Base-by-base conservation (phyloP, 2,113 vertebrate species). In the Corvus moneduloides region DNA sequence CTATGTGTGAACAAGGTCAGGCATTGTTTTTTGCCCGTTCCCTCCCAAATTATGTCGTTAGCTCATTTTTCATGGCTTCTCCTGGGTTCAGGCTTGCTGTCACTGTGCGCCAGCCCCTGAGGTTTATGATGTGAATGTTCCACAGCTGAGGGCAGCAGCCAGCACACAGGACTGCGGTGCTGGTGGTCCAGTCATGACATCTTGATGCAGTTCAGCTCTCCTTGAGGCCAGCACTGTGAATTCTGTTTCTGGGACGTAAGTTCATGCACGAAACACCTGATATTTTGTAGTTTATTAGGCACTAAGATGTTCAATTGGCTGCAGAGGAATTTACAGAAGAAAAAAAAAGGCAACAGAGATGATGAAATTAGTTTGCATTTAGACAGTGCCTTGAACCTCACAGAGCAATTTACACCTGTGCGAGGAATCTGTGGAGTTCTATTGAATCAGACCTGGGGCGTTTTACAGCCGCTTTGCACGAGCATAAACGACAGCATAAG, bases 401-500 rank as follows among this genome's bases (percentile, higher is more conserved):
- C 90, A 81, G 85, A 94, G 72, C 94, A 94, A 97, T 96, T 97
- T 95, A 90, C 96, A 96, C 96, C 96, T 95, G 93, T 71, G 68
- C 4, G 0, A 92, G 74, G 64, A 92, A 71, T 41, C 83, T 90
- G 79, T 11, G 3, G 83, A 59, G 56, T 92, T 94, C 43, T 74
- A 52, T 89, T 51, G 91, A 78, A 59, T 78, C 83, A 92, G 86
- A 90, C 76, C 94, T 16, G 89, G 86, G 89, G 89, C 93, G 26
- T 95, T 97, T 96, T 95, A 93, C 93, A 94, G 95, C 94, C 94
- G 56, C 94, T 97, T 96, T 81, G 94, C 93, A 81, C 6, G 8
- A 84, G 89, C 94, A 75, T 95, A 96, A 95, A 95, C 52, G 93
- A 61, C 93, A 94, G 94, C 96, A 96, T 94, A 97, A 97, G 96